Evolutionary conservation across 92 coral and sea anemone genomes (phyloP).

Genomic region (Heteractis magnifica): DNA sequence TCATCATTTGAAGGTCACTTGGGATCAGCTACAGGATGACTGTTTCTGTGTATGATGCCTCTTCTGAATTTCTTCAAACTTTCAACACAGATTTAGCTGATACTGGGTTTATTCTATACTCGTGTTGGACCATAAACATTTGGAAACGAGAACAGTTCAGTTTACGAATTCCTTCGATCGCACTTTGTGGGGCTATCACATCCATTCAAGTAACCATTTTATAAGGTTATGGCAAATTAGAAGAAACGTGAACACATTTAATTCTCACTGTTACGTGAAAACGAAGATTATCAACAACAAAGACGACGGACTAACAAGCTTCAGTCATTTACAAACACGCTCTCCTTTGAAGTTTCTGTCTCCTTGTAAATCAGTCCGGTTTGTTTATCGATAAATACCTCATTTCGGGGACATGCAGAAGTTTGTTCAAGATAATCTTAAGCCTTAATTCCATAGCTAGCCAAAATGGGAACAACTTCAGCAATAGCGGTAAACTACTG

Average conservation of each 20-base stretch:
- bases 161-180: slow-evolving; percentile 41
- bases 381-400: slow-evolving; percentile 37
- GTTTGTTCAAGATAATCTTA: slow-evolving; percentile 37
- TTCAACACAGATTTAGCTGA: slow-evolving; percentile 57
- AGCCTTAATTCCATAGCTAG: slow-evolving; percentile 29
- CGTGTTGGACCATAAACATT: slow-evolving; percentile 25
- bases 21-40: slow-evolving; percentile 41
- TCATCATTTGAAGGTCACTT: slow-evolving; percentile 51
- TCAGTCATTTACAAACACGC: slow-evolving; percentile 20
- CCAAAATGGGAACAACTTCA: slow-evolving; percentile 18
- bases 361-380: slow-evolving; percentile 14
- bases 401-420: slow-evolving; percentile 29
- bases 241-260: slow-evolving; percentile 19
- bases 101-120: slow-evolving; percentile 37
- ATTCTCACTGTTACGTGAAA: slow-evolving; percentile 30
- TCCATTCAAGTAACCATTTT: slow-evolving; percentile 20
- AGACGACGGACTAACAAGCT: slow-evolving; percentile 14
- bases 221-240: slow-evolving; percentile 18
- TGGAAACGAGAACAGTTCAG: slow-evolving; percentile 23
- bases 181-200: slow-evolving; percentile 13
- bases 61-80: slow-evolving; percentile 50
- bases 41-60: slow-evolving; percentile 34
- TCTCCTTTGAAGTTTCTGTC: slow-evolving; percentile 32
- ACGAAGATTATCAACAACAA: slow-evolving; percentile 24
- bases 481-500: slow-evolving; percentile 30